These are phyloP conservation scores for Euglossa dilemma DNA, from an alignment of 1,140 invertebrate species.

Conservation along the genomic window DNA sequence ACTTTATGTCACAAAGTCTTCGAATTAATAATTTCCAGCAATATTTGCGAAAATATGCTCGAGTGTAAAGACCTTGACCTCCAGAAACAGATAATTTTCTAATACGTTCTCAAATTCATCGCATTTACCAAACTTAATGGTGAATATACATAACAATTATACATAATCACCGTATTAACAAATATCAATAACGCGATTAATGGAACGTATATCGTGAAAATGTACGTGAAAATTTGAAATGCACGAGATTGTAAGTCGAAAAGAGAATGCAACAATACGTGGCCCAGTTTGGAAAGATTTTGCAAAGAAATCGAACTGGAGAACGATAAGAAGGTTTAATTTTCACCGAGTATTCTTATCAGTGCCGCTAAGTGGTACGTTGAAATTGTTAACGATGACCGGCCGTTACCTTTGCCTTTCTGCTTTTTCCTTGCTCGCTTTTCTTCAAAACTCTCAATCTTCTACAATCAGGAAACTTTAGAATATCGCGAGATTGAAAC, in stretches of 20 bases:
- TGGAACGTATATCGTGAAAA: no score
- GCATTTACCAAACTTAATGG: no score
- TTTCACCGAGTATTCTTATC: not conserved
- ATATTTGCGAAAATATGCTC: no score
- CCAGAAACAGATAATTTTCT: no score
- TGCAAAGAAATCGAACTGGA: not conserved
- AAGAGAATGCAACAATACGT: not conserved
- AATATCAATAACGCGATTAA: no score
- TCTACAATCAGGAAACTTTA: conserved; percentile 17
- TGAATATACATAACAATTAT: no score
- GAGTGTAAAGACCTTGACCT: no score
- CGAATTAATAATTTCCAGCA: no score
- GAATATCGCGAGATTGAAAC: conserved; percentile 32
- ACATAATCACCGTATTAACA: no score
- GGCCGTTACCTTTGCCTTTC: not conserved
- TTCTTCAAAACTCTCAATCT: conserved; percentile 19
- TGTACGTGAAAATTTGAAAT: not conserved
- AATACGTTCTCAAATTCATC: no score
- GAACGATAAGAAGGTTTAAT: not conserved
- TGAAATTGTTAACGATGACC: conserved; percentile 25
- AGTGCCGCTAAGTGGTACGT: not conserved
- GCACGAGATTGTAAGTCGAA: not conserved
- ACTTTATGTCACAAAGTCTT: no score
- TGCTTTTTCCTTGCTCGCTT: not conserved
- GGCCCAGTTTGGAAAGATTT: not conserved